phyloP scores from a whole-genome alignment of 2,797 vertebrate species.

The Tangara arthus region DNA sequence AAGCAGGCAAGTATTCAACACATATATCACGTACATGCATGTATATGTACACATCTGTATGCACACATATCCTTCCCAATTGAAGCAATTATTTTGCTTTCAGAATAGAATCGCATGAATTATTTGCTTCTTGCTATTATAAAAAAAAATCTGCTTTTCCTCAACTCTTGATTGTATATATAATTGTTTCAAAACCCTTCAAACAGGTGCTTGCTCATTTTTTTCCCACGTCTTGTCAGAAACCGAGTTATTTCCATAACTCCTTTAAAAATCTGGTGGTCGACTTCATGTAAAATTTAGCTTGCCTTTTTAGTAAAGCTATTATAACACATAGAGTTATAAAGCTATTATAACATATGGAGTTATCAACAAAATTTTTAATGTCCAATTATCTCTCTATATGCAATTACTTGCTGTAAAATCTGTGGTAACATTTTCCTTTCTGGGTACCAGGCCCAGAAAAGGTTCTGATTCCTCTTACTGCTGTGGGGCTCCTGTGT shows the following conservation, averaged over 20 bases:
- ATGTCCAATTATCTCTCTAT: background rate
- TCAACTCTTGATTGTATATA: background rate
- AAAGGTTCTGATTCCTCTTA: background rate
- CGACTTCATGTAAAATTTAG: background rate
- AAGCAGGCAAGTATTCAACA: background rate
- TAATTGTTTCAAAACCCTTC: background rate
- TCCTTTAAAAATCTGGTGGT: background rate
- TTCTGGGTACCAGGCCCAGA: background rate
- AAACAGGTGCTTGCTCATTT: background rate
- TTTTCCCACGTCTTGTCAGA: background rate
- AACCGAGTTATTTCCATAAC: background rate
- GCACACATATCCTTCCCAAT: background rate
- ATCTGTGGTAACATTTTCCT: background rate
- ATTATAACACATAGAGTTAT: background rate
- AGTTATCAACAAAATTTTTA: background rate
- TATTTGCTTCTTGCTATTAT: background rate
- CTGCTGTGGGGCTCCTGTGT: background rate
- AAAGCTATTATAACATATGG: background rate
- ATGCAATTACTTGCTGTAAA: background rate
- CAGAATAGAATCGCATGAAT: background rate
- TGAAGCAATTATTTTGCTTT: background rate
- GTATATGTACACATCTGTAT: background rate
- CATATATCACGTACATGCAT: background rate
- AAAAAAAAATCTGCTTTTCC: background rate
- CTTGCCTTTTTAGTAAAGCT: background rate